These are phyloP conservation scores for Pagrus major DNA, from an alignment of 2,113 vertebrate species.

Conservation along the genomic window DNA sequence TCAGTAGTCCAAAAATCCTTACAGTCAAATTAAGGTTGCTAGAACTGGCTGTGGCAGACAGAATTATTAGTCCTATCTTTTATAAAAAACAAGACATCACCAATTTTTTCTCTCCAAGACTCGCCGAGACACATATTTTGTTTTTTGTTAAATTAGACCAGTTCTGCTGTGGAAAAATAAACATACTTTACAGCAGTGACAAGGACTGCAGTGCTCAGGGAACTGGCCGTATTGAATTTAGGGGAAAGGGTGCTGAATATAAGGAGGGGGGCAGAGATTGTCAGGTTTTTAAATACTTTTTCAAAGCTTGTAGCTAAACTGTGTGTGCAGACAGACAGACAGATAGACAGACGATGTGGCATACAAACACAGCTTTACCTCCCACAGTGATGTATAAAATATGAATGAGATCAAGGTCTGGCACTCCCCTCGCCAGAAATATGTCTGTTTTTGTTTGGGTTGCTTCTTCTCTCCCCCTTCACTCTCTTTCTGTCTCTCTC, in stretches of 20 bases:
- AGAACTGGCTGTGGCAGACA: background rate
- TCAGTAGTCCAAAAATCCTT: too few relatives aligned
- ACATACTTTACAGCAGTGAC: background rate
- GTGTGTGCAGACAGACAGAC: conserved; percentile 9
- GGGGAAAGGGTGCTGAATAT: background rate
- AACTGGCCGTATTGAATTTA: background rate
- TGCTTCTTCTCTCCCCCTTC: background rate
- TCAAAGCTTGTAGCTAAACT: background rate
- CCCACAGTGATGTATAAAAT: conserved; percentile 58
- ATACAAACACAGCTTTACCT: conserved; percentile 35
- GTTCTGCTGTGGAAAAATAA: background rate
- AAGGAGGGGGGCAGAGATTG: background rate
- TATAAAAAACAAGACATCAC: background rate
- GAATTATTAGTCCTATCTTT: background rate
- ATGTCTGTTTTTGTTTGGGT: conserved; percentile 38
- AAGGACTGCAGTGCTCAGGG: background rate
- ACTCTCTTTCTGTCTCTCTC: background rate
- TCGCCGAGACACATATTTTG: background rate
- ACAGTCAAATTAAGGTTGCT: background rate
- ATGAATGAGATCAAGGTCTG: conserved; percentile 68
- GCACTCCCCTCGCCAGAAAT: conserved; percentile 37
- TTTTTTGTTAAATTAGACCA: background rate
- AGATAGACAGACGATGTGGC: conserved; percentile 10
- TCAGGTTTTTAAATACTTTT: background rate
- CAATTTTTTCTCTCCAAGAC: background rate